These are phyloP conservation scores for Ciconia stormi DNA, from an alignment of 2,113 vertebrate species.

Conservation along the genomic window DNA sequence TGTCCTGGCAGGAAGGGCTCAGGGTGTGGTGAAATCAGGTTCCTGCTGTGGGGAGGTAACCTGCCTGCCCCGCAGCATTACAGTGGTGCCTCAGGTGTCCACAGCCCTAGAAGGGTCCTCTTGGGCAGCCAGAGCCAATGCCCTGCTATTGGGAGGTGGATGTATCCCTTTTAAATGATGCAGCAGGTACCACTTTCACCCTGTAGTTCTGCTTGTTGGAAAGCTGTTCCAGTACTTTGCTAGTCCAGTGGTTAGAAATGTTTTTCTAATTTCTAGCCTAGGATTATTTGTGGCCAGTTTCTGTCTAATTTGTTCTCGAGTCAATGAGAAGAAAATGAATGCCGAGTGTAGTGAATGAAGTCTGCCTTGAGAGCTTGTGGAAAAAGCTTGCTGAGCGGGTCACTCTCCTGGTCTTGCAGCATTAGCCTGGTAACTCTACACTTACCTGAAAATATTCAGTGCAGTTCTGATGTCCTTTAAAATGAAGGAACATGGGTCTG, in stretches of 20 bases:
- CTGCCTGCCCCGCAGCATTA: background rate
- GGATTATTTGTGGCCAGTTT: background rate
- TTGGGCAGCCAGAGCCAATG: background rate
- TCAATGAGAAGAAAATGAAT: background rate
- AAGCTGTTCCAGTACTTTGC: background rate
- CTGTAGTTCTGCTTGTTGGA: background rate
- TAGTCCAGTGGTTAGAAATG: background rate
- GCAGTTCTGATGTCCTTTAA: background rate
- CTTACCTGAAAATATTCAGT: background rate
- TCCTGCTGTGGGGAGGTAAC: background rate
- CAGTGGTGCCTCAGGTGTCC: background rate
- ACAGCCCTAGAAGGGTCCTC: background rate
- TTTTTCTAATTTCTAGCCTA: background rate
- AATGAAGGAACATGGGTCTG: background rate
- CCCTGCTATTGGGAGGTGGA: background rate
- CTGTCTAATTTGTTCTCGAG: background rate
- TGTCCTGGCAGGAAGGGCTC: background rate
- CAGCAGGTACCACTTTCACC: background rate
- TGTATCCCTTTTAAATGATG: background rate
- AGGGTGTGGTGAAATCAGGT: background rate
- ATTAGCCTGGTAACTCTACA: background rate
- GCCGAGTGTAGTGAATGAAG: background rate
- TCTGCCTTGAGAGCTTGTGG: background rate
- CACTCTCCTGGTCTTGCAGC: background rate
- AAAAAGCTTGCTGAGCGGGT: background rate